Conservation (phyloP, 1,140 invertebrate species). For the Euborellia annulipes region DNA sequence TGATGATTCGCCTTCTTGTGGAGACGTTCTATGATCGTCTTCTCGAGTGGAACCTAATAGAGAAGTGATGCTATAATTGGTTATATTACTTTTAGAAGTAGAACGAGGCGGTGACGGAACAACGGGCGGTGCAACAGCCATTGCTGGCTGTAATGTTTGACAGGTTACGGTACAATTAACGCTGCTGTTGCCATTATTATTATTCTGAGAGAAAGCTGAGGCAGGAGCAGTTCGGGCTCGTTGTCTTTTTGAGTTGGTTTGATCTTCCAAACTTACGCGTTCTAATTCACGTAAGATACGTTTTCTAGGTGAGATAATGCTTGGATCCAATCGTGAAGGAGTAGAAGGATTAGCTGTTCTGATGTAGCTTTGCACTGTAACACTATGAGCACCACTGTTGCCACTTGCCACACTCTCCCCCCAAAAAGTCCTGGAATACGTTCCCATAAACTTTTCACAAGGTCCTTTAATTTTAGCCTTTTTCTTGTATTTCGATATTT, state of each 20-base stretch:
- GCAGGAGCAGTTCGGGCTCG: conserved; percentile 13
- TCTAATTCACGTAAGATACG: conserved; percentile 55
- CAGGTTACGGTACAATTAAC: conserved; percentile 11
- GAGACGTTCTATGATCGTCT: conserved; percentile 16
- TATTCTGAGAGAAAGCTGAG: conserved; percentile 7
- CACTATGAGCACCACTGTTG: conserved; percentile 15
- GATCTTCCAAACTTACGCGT: conserved; percentile 50
- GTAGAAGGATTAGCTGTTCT: conserved; percentile 27
- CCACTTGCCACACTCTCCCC: conserved; percentile 5
- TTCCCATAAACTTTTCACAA: conserved; percentile 18
- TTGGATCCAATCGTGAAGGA: conserved; percentile 33
- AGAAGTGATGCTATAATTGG: conserved; percentile 63
- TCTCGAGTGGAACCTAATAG: conserved; percentile 33
- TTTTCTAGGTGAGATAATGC: conserved; percentile 51
- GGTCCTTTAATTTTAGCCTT: too few relatives aligned
- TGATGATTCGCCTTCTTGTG: conserved; percentile 21
- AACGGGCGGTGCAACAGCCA: background rate
- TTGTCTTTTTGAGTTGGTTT: conserved; percentile 18
- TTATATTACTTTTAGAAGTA: conserved; percentile 22
- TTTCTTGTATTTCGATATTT: too few relatives aligned
- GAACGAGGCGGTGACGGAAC: conserved; percentile 4
- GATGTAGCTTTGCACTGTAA: conserved; percentile 22
- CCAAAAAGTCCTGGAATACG: conserved; percentile 12
- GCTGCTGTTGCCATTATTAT: conserved; percentile 11
- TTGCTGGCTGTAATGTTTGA: conserved; percentile 9